phyloP scores from a whole-genome alignment of 2,113 vertebrate species.

The Takifugu flavidus region DNA sequence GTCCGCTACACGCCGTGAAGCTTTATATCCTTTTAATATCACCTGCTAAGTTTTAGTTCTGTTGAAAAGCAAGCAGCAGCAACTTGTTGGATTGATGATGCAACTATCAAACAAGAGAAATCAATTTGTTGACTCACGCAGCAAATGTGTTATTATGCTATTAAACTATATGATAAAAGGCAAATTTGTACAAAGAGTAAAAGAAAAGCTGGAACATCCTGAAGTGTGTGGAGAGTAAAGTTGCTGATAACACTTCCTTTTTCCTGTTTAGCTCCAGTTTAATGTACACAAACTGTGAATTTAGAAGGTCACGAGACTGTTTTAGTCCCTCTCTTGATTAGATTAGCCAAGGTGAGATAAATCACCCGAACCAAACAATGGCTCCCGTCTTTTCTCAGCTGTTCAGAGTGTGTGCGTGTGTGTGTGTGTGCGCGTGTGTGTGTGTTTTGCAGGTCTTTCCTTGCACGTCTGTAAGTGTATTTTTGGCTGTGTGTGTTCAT shows the following conservation, averaged over 20 bases:
- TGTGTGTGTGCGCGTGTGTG: conserved; percentile 32
- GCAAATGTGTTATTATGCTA: too few relatives aligned
- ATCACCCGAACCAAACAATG: conserved; percentile 12
- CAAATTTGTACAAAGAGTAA: neutral
- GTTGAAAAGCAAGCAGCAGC: too few relatives aligned
- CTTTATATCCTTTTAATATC: too few relatives aligned
- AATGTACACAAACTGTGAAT: conserved; percentile 35
- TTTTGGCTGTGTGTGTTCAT: conserved; percentile 21
- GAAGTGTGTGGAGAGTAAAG: neutral
- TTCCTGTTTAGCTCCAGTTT: conserved; percentile 55
- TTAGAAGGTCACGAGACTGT: conserved; percentile 9
- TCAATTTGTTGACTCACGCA: too few relatives aligned
- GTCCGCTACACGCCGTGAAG: too few relatives aligned
- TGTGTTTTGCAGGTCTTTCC: conserved; percentile 4
- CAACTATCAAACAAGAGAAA: too few relatives aligned
- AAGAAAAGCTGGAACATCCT: conserved; percentile 13
- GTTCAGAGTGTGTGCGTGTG: conserved; percentile 25
- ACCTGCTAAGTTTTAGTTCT: too few relatives aligned
- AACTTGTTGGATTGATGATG: too few relatives aligned
- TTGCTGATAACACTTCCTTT: conserved; percentile 56
- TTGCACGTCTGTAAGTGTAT: neutral
- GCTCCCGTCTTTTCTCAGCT: neutral
- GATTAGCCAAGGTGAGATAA: conserved; percentile 28
- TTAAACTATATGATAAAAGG: too few relatives aligned
- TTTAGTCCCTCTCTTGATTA: conserved; percentile 22